These are phyloP conservation scores for Thumatha senex DNA, from an alignment of 2,888 invertebrate genomes.

Conservation along the genomic window DNA sequence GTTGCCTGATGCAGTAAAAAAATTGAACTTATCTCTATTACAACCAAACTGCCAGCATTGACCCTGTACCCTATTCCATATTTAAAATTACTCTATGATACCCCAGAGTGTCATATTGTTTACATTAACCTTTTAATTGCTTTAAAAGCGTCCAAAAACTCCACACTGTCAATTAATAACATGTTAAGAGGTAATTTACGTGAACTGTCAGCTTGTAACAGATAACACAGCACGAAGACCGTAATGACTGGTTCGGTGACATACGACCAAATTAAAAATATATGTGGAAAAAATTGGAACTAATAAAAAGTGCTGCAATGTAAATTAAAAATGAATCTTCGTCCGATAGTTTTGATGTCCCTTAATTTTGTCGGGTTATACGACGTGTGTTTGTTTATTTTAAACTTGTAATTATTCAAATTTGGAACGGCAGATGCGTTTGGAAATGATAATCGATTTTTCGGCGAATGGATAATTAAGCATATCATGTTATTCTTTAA, in stretches of 20 bases:
- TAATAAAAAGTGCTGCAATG: constrained; percentile 8
- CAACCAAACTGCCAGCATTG: neutral
- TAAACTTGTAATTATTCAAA: constrained; percentile 72
- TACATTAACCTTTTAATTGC: constrained; percentile 39
- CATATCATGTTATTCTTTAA: constrained; percentile 8
- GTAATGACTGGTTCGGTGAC: constrained; percentile 61
- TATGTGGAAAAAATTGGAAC: constrained; percentile 16
- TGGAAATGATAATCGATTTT: constrained; percentile 48
- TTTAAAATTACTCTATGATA: constrained; percentile 25
- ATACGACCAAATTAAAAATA: constrained; percentile 36
- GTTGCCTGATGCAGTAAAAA: too few relatives aligned
- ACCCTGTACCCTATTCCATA: neutral
- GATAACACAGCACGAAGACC: constrained; percentile 46
- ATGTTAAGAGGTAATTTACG: constrained; percentile 65
- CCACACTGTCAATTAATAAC: constrained; percentile 57
- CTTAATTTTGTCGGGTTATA: constrained; percentile 20
- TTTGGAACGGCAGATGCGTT: constrained; percentile 76
- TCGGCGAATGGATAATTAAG: constrained; percentile 24
- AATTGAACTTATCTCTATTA: too few relatives aligned
- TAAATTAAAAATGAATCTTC: constrained; percentile 4
- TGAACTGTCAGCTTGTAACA: constrained; percentile 63
- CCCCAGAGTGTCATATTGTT: constrained; percentile 35
- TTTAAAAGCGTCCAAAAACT: constrained; percentile 35
- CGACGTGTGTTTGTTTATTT: constrained; percentile 49
- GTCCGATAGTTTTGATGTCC: constrained; percentile 1